Percentiles rank a stretch among this genome's conserved stretches.
Evolutionary conservation across 2,888 invertebrate genomes (phyloP).

Genomic region (Pseudococcus jackbeardsleyi): DNA sequence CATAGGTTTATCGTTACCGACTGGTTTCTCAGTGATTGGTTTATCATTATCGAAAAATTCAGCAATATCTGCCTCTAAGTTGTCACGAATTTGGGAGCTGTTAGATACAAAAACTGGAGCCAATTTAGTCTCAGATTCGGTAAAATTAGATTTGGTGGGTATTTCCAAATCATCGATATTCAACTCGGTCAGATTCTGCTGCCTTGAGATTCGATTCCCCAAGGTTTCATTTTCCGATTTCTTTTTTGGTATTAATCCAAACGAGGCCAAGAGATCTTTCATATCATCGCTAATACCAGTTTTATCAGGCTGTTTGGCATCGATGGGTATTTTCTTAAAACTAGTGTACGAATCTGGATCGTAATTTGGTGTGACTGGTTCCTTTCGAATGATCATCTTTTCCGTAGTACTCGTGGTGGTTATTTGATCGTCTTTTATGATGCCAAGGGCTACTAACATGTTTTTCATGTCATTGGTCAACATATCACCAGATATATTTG

Average conservation of each 20-base stretch:
- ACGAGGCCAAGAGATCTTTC: constrained; percentile 71
- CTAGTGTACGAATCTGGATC: constrained; percentile 70
- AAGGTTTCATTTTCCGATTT: constrained; percentile 59
- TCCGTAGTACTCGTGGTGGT: background rate
- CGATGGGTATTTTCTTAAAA: constrained; percentile 71
- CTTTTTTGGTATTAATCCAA: constrained; percentile 70
- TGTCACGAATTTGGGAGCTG: constrained; percentile 67
- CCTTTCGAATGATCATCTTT: constrained; percentile 12
- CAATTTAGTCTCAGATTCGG: constrained; percentile 69
- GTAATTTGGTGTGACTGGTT: constrained; percentile 67
- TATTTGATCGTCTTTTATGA: constrained; percentile 67
- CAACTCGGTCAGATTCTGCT: constrained; percentile 50
- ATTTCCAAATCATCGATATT: constrained; percentile 56
- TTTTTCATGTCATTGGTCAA: constrained; percentile 70
- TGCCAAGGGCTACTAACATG: constrained; percentile 71
- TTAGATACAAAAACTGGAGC: constrained; percentile 69
- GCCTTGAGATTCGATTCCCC: constrained; percentile 55
- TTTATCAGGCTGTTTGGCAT: constrained; percentile 68
- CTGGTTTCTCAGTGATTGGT: background rate
- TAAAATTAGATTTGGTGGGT: background rate
- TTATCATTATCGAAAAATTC: constrained; percentile 17
- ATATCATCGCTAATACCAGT: constrained; percentile 69
- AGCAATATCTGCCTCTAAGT: background rate
- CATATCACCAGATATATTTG: constrained; percentile 67
- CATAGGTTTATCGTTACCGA: background rate